These are phyloP conservation scores for Sakesphorus luctuosus DNA, from an alignment of 2,113 vertebrate species.

Conservation along the genomic window DNA sequence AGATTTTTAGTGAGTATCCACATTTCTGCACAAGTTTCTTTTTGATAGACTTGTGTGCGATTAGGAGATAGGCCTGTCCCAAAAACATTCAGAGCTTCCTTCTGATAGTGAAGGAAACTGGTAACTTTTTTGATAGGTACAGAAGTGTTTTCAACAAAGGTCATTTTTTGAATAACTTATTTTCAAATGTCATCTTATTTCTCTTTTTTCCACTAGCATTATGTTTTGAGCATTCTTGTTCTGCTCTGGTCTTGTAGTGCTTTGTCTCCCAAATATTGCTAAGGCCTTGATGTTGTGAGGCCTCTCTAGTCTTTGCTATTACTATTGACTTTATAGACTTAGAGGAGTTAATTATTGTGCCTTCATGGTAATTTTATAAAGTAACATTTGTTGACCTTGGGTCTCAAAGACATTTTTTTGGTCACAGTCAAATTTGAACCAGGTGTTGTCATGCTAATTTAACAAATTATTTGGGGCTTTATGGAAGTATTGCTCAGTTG, in stretches of 20 bases:
- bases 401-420: not conserved
- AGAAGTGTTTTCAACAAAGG: not conserved
- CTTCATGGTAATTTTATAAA: not conserved
- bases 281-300: not conserved
- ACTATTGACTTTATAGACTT: not conserved
- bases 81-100: not conserved
- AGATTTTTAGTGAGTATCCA: not conserved
- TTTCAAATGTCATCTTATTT: not conserved
- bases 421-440: not conserved
- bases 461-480: not conserved
- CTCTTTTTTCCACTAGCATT: not conserved
- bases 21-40: not conserved
- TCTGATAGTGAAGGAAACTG: not conserved
- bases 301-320: not conserved
- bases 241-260: not conserved
- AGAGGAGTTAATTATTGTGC: not conserved
- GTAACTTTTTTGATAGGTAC: not conserved
- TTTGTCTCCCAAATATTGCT: not conserved
- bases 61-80: not conserved
- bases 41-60: not conserved
- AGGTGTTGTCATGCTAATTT: not conserved
- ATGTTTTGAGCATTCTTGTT: not conserved
- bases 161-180: not conserved
- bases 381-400: not conserved
- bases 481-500: fast-evolving